Base-by-base conservation (phyloP, 2,888 invertebrate genomes). In the Trachelus stipa region DNA sequence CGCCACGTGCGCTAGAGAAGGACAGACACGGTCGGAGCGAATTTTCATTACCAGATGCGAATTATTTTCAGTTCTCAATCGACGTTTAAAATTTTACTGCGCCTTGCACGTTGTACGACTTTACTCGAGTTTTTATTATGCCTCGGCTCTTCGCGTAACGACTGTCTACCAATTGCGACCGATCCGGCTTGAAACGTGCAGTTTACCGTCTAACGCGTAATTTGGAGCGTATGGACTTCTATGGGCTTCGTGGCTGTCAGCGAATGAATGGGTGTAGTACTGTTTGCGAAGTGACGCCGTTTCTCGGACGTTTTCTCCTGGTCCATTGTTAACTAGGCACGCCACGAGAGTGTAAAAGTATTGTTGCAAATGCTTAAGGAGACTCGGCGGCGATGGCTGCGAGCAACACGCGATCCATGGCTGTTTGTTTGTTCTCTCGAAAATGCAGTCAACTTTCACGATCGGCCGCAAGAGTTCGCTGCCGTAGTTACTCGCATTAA, bases 351-450 rank as follows among this genome's bases (percentile, higher is more conserved):
- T 71, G 71, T 12, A 33, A 71, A 33, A 34, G 31, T 34, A 71
- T 71, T 71, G 71, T 31, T 31, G 71, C 4, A 34, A 34, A 31
- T 31, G 71, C 71, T 71, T 56, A 71, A 71, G 34, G 71, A 71
- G 31, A 11, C 31, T 71, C 31, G 2, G 33, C 12, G 11, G 34
- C 30, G 30, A 71, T 23, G 71, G 34, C 71, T 15, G 71, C 71
- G 31, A 71, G 56, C 71, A 9, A 23, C 71, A 71, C 71, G 71
- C 71, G 31, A 31, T 71, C 12, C 31, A 1, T 12, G 71, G 12
- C 12, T n/a, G 71, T 12, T 34, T 71, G 71, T 71, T 56, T 9
- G 9, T 23, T 56, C 9, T 2, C 56, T 56, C 56, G 56, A 56
- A 23, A 23, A 23, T 23, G 1, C 56, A 23, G 56, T 23, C 56